Evolutionary conservation across 2,113 vertebrate genomes (phyloP), one percentile per base, ranked within the genome.

Genomic region (Bubalus kerabau): DNA sequence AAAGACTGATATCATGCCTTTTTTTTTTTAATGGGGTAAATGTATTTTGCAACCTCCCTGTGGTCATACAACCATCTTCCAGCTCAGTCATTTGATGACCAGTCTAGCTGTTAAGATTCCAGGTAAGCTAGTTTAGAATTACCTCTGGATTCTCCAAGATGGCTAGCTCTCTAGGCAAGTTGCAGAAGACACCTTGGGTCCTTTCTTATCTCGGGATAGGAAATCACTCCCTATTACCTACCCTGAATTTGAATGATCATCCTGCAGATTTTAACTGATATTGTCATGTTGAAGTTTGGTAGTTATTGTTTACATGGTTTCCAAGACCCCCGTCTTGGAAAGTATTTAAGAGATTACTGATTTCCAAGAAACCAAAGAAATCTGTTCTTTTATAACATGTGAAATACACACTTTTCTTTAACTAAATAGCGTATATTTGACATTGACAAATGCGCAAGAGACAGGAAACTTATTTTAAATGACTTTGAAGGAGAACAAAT

Each of bases 381-480:
- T 0, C 90, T 96, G 82, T 93, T 97, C 40, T 97, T 84, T 92
- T 84, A 93, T 96, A 95, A 97, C 43, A 32, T 96, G 81, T 80
- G 59, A 40, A 46, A 36, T n/a, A 13, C 48, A 67, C 97, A 95
- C 96, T 98, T 98, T 98, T 97, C 98, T 98, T 98, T 98, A 97
- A 98, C 98, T 93, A 99, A 99, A 98, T 97, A 98, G 83, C 64
- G 28, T 87, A 89, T 92, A 95, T 89, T 94, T 99, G 99, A 99
- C 98, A 98, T 97, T 99, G 99, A 99, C 98, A 99, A 99, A 99
- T 99, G 99, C 98, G 97, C 87, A 96, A 98, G 98, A 98, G 98
- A 99, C 96, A 95, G 96, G 98, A 99, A 99, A 99, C 98, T 98
- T 95, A 99, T 99, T 99, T 99, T 98, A 94, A 98, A 99, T 98